Evolutionary conservation across 2,113 vertebrate genomes (phyloP), one percentile per base, ranked within the genome.

Genomic region (Hippolais icterina): DNA sequence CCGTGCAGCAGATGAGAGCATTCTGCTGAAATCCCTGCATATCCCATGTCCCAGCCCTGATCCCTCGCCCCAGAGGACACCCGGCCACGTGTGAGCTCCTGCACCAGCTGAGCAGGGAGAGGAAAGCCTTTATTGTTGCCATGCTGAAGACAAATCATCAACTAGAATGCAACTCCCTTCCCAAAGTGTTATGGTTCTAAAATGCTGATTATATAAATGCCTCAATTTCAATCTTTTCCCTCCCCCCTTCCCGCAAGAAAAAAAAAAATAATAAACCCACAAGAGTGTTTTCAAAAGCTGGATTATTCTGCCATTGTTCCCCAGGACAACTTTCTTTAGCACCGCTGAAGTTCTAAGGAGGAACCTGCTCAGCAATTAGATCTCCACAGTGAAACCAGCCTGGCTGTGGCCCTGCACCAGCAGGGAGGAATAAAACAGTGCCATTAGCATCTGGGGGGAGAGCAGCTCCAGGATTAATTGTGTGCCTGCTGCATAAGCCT

Each of bases 181-280:
- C 2, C 49, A 61, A 85, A 92, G 76, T 53, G 69, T 49, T 64
- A 94, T 15, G 33, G 93, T 93, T 98, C 94, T 93, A 88, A 97
- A 97, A 84, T 60, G 49, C 83, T 95, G n/a, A 27, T 78, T 64
- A 70, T 41, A 85, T 92, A 97, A 97, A 95, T 56, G 97, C 97
- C 80, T 92, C 89, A 16, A 87, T 94, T 96, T 85, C 93, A 10
- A 42, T 90, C 63, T 59, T 42, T 42, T 44, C 63, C 56, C 68
- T 76, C 79, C 72, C 74, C 66, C 70, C 94, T n/a, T 65, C 33
- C 72, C 56, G 54, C 96, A 95, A 64, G 70, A 89, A 95, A 93
- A 63, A 92, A 91, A 10, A 27, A 39, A 31, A 47, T 2, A 16
- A 93, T 42, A 89, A 88, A 11, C 20, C 1, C 33, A 80, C 46